Percentiles rank a stretch among this genome's conserved stretches.
phyloP scores from a whole-genome alignment of 2,113 vertebrate species.

The Dasyornis broadbenti region DNA sequence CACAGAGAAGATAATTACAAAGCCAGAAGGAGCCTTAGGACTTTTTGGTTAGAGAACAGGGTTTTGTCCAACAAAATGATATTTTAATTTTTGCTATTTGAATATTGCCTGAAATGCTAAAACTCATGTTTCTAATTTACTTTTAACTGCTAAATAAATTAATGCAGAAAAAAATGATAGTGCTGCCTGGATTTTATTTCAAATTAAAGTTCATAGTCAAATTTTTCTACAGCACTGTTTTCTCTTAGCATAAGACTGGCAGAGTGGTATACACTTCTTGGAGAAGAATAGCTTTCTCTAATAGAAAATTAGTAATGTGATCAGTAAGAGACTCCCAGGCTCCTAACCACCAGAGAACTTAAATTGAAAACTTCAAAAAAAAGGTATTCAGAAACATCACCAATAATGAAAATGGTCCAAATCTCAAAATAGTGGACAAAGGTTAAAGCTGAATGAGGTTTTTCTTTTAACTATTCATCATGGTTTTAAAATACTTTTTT shows the following conservation, averaged over 20 bases:
- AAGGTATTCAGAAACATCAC: background rate
- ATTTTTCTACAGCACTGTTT: background rate
- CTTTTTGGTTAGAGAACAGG: background rate
- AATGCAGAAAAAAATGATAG: background rate
- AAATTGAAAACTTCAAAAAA: background rate
- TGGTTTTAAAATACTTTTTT: background rate
- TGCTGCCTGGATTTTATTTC: background rate
- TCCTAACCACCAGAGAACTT: background rate
- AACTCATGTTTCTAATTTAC: background rate
- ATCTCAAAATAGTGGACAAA: background rate
- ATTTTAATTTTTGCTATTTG: slow-evolving; percentile 41
- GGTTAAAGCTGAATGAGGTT: background rate
- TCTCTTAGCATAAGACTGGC: background rate
- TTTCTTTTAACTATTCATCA: background rate
- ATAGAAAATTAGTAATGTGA: background rate
- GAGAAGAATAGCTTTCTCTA: background rate
- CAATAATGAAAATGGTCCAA: background rate
- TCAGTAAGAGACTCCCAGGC: background rate
- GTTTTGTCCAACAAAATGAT: slow-evolving; percentile 37
- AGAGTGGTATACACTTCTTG: background rate
- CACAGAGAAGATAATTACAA: slow-evolving; percentile 52
- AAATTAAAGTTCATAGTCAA: background rate
- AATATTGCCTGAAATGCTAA: slow-evolving; percentile 8
- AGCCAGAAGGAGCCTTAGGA: slow-evolving; percentile 37
- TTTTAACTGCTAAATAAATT: background rate